Conservation (phyloP, 2,113 vertebrate genomes). For the Petroica traversi region DNA sequence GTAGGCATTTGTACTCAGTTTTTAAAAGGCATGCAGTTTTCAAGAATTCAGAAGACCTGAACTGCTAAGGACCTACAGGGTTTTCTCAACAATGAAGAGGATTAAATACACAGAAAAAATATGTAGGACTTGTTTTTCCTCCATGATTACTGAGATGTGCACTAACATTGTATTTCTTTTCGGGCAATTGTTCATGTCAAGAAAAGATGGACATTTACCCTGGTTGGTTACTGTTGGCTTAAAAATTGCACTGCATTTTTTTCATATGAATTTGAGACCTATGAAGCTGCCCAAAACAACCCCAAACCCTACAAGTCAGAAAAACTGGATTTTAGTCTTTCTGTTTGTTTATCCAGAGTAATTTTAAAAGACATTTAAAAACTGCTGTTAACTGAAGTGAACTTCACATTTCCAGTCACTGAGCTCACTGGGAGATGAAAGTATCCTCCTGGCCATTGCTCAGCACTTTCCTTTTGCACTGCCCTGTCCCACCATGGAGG, state of each 20-base stretch:
- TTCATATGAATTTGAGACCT: not conserved
- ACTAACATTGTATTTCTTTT: not conserved
- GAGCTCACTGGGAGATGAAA: conserved; percentile 49
- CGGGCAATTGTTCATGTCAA: not conserved
- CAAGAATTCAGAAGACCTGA: not conserved
- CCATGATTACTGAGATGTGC: not conserved
- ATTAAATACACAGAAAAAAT: not conserved
- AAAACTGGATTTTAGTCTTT: not conserved
- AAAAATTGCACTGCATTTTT: not conserved
- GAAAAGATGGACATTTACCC: not conserved
- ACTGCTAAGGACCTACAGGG: not conserved
- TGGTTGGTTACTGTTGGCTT: not conserved
- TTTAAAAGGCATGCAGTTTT: not conserved
- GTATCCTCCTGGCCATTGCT: conserved; percentile 1
- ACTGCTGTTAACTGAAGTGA: not conserved
- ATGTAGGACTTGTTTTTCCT: not conserved
- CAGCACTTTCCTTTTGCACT: not conserved
- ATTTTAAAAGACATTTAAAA: not conserved
- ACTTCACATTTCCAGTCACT: conserved; percentile 9
- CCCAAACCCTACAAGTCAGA: not conserved
- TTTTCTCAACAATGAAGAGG: not conserved
- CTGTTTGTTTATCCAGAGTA: not conserved
- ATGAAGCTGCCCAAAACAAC: not conserved
- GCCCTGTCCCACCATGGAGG: conserved; percentile 1
- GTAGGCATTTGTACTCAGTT: not conserved